Evolutionary conservation across 1,140 invertebrate species (phyloP), one percentile per base, ranked within the genome.

Genomic region (Chironomus tepperi): DNA sequence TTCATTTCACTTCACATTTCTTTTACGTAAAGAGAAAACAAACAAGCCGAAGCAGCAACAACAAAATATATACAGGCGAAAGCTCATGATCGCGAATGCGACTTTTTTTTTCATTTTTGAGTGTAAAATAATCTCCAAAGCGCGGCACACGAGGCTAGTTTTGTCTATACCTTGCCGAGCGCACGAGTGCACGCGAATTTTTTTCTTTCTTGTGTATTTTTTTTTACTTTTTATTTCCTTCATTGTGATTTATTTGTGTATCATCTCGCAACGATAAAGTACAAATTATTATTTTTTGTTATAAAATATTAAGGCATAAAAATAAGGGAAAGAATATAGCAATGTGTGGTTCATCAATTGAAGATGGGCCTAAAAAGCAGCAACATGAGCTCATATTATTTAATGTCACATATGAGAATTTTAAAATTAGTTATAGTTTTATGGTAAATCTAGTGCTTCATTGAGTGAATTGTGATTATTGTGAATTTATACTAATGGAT

Each of bases 401-500:
- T 74, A 65, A 74, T 74, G 24, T 74, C 12, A 64, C 73, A 21
- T 74, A 73, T 18, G 42, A 73, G 73, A 43, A 73, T 73, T 9
- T 43, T 43, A 73, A 43, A 73, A 42, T 43, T 43, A 73, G 42
- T 73, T 73, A 43, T 34, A 24, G 43, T 74, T 74, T 70, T 70
- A 70, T 70, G 65, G 65, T 70, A 70, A 70, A 70, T 9, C 5
- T 34, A 34, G 24, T 34, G 24, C 24, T 34, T 34, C 24, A 47
- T 18, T n/a, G 7, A 57, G 47, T 57, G 18, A 10, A 75, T 16
- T 43, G 9, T 74, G 64, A 57, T 34, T 34, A 34, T n/a, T n/a
- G n/a, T n/a, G n/a, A 34, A 34, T 34, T 34, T 34, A 57, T 57
- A 42, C n/a, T 76, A 65, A 73, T 75, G 67, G 43, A 73, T 75